These are phyloP conservation scores for Macropus fuliginosus DNA, from an alignment of 2,797 vertebrate species.

Conservation along the genomic window DNA sequence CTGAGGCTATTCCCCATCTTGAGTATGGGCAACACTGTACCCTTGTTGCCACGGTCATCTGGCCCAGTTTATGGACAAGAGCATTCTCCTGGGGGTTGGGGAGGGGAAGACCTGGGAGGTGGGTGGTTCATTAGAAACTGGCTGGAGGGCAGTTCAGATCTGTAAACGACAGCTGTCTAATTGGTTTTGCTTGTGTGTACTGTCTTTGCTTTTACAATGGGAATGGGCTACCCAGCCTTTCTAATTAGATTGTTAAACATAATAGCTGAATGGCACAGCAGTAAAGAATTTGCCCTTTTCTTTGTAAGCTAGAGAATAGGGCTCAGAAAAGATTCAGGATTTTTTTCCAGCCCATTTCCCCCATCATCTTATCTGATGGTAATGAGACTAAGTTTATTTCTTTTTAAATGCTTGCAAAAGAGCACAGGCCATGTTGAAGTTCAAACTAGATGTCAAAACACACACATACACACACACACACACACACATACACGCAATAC, in stretches of 20 bases:
- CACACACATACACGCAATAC: constrained; percentile 68
- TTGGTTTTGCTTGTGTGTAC: constrained; percentile 86
- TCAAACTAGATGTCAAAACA: constrained; percentile 85
- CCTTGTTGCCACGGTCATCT: constrained; percentile 62
- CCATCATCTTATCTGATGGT: constrained; percentile 84
- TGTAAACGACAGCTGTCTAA: constrained; percentile 89
- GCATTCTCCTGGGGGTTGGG: constrained; percentile 75
- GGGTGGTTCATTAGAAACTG: constrained; percentile 85
- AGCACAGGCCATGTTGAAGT: constrained; percentile 84
- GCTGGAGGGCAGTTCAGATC: constrained; percentile 82
- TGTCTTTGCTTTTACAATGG: constrained; percentile 87
- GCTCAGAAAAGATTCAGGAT: constrained; percentile 84
- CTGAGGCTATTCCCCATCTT: background rate
- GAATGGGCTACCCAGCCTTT: constrained; percentile 84
- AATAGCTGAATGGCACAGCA: constrained; percentile 85
- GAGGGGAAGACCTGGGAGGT: constrained; percentile 15
- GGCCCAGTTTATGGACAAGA: constrained; percentile 81
- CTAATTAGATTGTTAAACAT: constrained; percentile 91
- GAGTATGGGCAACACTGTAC: constrained; percentile 20
- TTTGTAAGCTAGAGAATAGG: constrained; percentile 85
- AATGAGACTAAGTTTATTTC: constrained; percentile 83
- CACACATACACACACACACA: constrained; percentile 45
- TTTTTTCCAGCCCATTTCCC: constrained; percentile 87
- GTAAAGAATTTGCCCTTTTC: constrained; percentile 86
- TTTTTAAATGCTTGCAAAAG: constrained; percentile 83